A percentile compares a stretch with the other conserved stretches of the same genome.
Evolutionary conservation across 2,113 vertebrate species (phyloP).

Genomic region (Piaya cayana): DNA sequence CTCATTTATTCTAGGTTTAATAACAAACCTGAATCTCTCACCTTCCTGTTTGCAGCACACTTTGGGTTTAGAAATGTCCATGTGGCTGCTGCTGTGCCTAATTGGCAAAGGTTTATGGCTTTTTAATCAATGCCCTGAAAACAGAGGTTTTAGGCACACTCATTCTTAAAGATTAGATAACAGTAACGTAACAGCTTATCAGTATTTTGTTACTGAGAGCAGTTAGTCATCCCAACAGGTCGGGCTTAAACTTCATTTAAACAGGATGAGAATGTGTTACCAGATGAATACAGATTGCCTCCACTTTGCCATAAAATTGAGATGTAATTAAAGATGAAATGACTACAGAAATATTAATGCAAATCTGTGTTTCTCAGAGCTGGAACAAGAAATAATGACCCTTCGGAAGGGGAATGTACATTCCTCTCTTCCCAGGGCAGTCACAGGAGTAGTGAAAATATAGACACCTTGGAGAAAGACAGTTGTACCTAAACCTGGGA

Average conservation of each 20-base stretch:
- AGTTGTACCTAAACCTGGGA: not conserved
- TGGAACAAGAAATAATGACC: not conserved
- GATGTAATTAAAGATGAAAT: not conserved
- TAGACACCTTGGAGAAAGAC: not conserved
- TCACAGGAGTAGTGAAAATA: not conserved
- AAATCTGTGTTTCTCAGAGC: not conserved
- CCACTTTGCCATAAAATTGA: not conserved
- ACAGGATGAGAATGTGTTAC: not conserved
- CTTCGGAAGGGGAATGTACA: not conserved
- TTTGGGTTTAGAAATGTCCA: not conserved
- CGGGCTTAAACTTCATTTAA: slow-evolving; percentile 3
- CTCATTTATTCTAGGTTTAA: not conserved
- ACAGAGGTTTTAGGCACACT: not conserved
- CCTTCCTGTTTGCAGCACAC: not conserved
- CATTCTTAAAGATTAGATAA: not conserved
- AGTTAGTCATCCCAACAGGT: slow-evolving; percentile 38
- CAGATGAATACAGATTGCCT: not conserved
- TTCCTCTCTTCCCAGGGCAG: not conserved
- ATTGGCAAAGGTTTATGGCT: not conserved
- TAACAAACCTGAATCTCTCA: not conserved
- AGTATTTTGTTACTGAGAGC: slow-evolving; percentile 11
- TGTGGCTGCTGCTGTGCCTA: not conserved
- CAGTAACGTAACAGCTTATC: not conserved
- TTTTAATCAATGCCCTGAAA: not conserved
- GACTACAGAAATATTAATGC: not conserved